These are phyloP conservation scores for Crocidura indochinensis DNA, from an alignment of 2,797 vertebrate genomes.

Conservation along the genomic window DNA sequence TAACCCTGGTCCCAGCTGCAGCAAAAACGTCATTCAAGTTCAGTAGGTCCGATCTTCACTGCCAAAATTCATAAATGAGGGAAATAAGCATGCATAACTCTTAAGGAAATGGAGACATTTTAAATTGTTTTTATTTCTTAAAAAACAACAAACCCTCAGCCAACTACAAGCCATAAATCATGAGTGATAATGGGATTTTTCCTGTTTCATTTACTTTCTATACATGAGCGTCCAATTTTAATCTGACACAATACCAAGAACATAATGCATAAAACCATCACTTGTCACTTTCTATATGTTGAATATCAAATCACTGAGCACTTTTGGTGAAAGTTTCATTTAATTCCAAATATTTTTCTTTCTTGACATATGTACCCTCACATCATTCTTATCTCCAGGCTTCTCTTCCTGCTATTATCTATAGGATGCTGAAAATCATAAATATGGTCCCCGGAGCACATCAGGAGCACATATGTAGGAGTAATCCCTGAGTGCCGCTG, in stretches of 20 bases:
- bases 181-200: neutral
- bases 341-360: neutral
- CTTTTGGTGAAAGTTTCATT: slow-evolving; percentile 19
- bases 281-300: neutral
- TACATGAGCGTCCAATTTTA: neutral
- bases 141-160: slow-evolving; percentile 44
- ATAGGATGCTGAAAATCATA: neutral
- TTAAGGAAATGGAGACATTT: neutral
- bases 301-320: neutral
- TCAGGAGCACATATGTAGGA: too few relatives aligned
- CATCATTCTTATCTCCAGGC: accelerated
- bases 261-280: neutral
- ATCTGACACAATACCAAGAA: slow-evolving; percentile 19
- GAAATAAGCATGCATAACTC: neutral
- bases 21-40: neutral
- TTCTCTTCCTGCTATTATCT: neutral
- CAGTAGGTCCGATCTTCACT: neutral
- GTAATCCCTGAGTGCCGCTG: too few relatives aligned
- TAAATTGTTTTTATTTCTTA: slow-evolving; percentile 7
- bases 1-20: too few relatives aligned
- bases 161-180: slow-evolving; percentile 50
- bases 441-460: neutral
- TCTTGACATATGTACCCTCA: too few relatives aligned
- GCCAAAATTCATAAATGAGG: neutral
- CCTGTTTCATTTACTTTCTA: neutral